Evolutionary conservation across 2,888 invertebrate species (phyloP).

Genomic region (Amblyteles armatorius): DNA sequence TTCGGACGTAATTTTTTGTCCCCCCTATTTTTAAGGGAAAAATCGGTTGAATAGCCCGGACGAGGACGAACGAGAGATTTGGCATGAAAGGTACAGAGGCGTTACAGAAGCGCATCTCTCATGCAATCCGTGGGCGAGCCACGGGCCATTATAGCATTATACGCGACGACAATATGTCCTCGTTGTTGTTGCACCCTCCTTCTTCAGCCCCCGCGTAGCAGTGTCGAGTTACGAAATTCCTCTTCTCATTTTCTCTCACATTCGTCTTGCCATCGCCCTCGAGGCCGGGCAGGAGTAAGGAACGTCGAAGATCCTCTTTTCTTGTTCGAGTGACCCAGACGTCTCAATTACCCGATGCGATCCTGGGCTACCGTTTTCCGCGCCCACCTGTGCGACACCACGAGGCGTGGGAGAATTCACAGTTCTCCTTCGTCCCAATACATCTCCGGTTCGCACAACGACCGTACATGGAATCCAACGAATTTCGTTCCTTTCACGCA

Average conservation of each 20-base stretch:
- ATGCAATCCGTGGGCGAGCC: conserved; percentile 33
- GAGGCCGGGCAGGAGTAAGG: conserved; percentile 23
- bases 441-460: conserved; percentile 8
- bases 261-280: conserved; percentile 50
- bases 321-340: conserved; percentile 63
- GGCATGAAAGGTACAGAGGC: not conserved
- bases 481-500: conserved; percentile 2
- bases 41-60: conserved; percentile 67
- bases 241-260: conserved; percentile 34
- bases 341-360: conserved; percentile 80
- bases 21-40: conserved; percentile 14
- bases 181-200: conserved; percentile 25
- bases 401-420: conserved; percentile 62
- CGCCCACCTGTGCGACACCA: conserved; percentile 58
- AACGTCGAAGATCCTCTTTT: conserved; percentile 41
- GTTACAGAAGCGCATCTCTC: conserved; percentile 13
- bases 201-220: conserved; percentile 54
- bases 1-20: conserved; percentile 13
- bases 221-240: conserved; percentile 75
- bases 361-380: conserved; percentile 40
- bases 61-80: conserved; percentile 48
- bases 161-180: conserved; percentile 70
- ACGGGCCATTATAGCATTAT: conserved; percentile 45
- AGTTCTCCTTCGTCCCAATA: not conserved
- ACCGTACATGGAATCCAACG: not conserved